These are phyloP conservation scores for Onychomys torridus DNA, from an alignment of 2,797 vertebrate species.

Conservation along the genomic window DNA sequence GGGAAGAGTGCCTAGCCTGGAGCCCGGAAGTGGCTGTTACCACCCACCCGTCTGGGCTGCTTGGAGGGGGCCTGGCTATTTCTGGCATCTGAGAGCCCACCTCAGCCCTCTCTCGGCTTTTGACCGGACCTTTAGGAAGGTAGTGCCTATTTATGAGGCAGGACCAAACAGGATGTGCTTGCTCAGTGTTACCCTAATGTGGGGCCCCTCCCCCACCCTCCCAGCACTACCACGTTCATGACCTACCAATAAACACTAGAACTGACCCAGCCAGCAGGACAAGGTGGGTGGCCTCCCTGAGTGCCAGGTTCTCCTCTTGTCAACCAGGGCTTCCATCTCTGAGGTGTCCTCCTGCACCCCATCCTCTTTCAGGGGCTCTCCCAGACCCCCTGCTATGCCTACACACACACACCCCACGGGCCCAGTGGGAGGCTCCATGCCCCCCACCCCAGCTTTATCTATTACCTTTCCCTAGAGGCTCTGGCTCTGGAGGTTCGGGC, in stretches of 20 bases:
- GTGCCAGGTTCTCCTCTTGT: fast-evolving
- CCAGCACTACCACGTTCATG: background rate
- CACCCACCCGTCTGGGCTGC: background rate
- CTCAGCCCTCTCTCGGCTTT: fast-evolving
- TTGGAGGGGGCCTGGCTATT: background rate
- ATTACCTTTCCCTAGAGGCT: fast-evolving
- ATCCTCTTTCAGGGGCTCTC: background rate
- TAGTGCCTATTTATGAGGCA: background rate
- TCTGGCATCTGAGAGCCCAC: background rate
- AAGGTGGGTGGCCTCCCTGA: background rate
- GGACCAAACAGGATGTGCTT: background rate
- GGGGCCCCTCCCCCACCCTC: background rate
- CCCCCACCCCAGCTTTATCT: background rate
- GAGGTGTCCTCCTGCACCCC: too few species aligned
- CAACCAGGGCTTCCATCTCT: fast-evolving
- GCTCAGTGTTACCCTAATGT: background rate
- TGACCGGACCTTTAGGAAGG: background rate
- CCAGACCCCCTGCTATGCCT: background rate
- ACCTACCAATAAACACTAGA: background rate
- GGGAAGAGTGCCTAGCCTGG: background rate
- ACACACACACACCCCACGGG: too few species aligned
- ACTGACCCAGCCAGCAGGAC: background rate
- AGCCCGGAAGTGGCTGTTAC: constrained; percentile 14
- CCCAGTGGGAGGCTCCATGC: background rate
- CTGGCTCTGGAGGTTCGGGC: fast-evolving